Evolutionary conservation across 2,797 vertebrate species (phyloP).

Genomic region (Myiotriccus ornatus): DNA sequence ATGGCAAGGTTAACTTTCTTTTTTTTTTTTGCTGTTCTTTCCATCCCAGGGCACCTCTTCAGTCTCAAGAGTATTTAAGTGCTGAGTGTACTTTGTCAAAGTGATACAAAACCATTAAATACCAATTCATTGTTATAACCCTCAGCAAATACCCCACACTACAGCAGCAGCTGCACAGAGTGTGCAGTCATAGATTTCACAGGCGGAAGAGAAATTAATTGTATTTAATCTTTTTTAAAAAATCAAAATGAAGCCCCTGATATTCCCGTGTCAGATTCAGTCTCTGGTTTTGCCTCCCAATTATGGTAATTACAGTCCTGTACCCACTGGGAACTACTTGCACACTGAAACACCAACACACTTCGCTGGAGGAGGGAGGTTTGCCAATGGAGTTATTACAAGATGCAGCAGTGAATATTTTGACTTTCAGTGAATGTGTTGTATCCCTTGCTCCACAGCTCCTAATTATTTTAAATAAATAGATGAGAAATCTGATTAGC

Average conservation of each 20-base stretch:
- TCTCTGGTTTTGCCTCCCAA: neutral
- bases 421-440: neutral
- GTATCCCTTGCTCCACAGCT: neutral
- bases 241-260: neutral
- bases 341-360: neutral
- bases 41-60: neutral
- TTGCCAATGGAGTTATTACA: neutral
- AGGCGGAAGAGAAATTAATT: neutral
- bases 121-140: neutral
- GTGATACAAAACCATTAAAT: neutral
- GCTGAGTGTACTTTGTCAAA: neutral
- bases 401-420: neutral
- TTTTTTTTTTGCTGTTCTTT: neutral
- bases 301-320: slow-evolving; percentile 30
- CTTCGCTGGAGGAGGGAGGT: neutral
- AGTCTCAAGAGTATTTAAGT: neutral
- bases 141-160: neutral
- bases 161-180: neutral
- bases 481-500: neutral
- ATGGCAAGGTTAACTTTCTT: neutral
- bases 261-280: neutral
- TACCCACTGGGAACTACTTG: neutral
- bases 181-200: neutral
- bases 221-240: neutral
- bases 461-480: neutral